phyloP scores from a whole-genome alignment of 2,797 vertebrate species.

The Taenioides sp. region DNA sequence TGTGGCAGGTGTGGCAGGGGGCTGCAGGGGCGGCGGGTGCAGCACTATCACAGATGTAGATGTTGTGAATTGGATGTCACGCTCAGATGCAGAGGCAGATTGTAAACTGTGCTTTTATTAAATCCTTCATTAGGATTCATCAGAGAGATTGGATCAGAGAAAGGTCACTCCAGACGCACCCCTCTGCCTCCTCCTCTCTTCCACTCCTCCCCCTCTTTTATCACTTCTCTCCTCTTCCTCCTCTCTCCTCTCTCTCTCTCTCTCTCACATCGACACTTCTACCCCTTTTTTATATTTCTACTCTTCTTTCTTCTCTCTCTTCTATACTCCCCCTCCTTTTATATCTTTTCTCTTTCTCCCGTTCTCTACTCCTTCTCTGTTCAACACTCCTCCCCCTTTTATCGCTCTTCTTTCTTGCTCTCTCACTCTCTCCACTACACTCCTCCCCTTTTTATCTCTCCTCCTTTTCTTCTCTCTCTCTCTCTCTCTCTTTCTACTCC shows the following conservation, averaged over 20 bases:
- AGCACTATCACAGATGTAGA: conserved; percentile 75
- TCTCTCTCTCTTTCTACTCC: too few species aligned
- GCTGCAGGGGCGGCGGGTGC: conserved; percentile 46
- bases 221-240: neutral
- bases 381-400: neutral
- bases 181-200: conserved; percentile 78
- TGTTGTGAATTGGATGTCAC: conserved; percentile 83
- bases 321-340: conserved; percentile 28
- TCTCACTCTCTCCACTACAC: conserved; percentile 12
- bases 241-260: conserved; percentile 28
- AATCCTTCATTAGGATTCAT: conserved; percentile 89
- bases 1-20: neutral
- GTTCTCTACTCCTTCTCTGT: too few species aligned
- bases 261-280: neutral
- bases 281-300: neutral
- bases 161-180: conserved; percentile 78
- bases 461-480: too few species aligned
- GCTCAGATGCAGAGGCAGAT: conserved; percentile 86
- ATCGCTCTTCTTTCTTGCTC: conserved; percentile 7
- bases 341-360: conserved; percentile 5
- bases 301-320: conserved; percentile 32
- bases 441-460: too few species aligned
- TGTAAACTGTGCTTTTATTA: conserved; percentile 87
- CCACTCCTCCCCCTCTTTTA: conserved; percentile 18
- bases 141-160: conserved; percentile 86